phyloP scores from a whole-genome alignment of 2,113 vertebrate species.

The Stictonetta naevosa region DNA sequence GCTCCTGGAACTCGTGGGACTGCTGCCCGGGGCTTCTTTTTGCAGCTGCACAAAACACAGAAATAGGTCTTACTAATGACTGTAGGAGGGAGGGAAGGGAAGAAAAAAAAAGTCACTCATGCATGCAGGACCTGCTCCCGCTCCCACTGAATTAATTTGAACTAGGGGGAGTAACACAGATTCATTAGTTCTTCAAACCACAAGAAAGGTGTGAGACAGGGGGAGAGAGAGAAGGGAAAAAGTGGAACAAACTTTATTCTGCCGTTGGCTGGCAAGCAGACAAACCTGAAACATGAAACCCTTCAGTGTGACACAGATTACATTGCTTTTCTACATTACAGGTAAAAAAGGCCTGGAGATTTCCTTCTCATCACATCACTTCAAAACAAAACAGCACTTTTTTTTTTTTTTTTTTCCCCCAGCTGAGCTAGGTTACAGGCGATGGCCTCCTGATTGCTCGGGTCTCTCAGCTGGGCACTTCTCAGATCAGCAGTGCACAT shows the following conservation, averaged over 20 bases:
- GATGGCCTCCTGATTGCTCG: too few relatives aligned
- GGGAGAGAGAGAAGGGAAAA: neutral
- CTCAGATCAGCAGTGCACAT: rapidly evolving
- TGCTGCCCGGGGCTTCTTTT: conserved; percentile 79
- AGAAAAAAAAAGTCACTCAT: neutral
- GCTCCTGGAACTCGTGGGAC: conserved; percentile 79
- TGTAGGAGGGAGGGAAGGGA: neutral
- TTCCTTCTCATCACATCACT: neutral
- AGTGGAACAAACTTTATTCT: neutral
- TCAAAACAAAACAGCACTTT: neutral
- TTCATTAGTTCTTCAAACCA: neutral
- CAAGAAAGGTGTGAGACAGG: neutral
- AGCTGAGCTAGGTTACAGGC: neutral
- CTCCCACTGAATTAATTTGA: neutral
- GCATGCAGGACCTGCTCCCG: neutral
- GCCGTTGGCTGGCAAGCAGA: neutral
- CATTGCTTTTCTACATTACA: neutral
- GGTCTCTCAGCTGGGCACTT: neutral
- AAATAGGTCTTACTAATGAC: neutral
- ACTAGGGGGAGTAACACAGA: neutral
- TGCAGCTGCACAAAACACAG: conserved; percentile 69
- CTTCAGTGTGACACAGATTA: neutral
- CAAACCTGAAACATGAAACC: neutral
- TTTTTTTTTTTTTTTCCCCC: neutral
- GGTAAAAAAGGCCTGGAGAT: neutral